Evolutionary conservation across 1,140 invertebrate species (phyloP).

Genomic region (Dendroctonus valens): DNA sequence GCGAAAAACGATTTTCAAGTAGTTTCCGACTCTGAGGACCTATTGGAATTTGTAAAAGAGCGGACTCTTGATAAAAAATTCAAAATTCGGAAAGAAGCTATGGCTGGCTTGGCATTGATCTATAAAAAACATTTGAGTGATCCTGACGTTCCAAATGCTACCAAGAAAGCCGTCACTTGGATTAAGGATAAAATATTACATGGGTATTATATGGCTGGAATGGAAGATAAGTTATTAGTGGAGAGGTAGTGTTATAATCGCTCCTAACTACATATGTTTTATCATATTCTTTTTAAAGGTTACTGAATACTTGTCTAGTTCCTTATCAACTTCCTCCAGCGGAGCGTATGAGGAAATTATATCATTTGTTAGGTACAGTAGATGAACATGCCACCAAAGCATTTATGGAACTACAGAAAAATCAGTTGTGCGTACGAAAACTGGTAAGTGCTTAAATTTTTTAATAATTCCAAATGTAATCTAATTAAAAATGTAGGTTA

Average conservation of each 20-base stretch:
- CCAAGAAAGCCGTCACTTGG: slow-evolving; percentile 90
- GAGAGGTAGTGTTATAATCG: slow-evolving; percentile 61
- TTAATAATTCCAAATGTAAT: too few species aligned
- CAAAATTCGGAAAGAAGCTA: slow-evolving; percentile 94
- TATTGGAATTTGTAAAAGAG: slow-evolving; percentile 93
- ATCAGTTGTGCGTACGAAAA: slow-evolving; percentile 80
- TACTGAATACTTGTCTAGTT: slow-evolving; percentile 94
- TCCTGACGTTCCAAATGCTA: slow-evolving; percentile 77
- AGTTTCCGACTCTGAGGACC: slow-evolving; percentile 85
- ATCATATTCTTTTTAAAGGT: slow-evolving; percentile 29
- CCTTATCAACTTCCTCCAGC: slow-evolving; percentile 85
- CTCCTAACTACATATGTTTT: neutral
- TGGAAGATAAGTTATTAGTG: slow-evolving; percentile 82
- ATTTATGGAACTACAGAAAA: slow-evolving; percentile 93
- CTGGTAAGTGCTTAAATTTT: slow-evolving; percentile 55
- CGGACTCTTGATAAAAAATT: slow-evolving; percentile 96
- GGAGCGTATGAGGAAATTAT: slow-evolving; percentile 92
- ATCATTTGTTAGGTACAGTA: slow-evolving; percentile 87
- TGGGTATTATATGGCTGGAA: slow-evolving; percentile 80
- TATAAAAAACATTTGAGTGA: slow-evolving; percentile 89
- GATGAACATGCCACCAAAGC: slow-evolving; percentile 95
- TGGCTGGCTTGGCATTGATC: slow-evolving; percentile 89
- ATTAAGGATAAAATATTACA: slow-evolving; percentile 98
- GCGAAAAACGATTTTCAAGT: slow-evolving; percentile 90
- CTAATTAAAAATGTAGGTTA: slow-evolving; percentile 37